These are phyloP conservation scores for Sialis fuliginosa DNA, from an alignment of 2,888 invertebrate species.

Conservation along the genomic window DNA sequence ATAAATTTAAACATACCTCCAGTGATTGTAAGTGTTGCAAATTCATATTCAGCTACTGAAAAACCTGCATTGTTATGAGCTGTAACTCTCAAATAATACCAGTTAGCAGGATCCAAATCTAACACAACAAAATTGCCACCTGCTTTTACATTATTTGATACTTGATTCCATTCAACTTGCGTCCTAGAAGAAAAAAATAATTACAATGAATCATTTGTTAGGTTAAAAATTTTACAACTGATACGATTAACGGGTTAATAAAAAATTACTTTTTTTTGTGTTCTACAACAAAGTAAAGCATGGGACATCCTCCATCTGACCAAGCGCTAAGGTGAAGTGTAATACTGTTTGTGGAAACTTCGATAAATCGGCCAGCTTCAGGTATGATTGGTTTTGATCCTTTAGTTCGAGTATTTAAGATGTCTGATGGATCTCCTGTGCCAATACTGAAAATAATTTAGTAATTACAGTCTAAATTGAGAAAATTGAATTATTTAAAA, in stretches of 20 bases:
- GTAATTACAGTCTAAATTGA: not conserved
- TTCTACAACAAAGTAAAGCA: slow-evolving; percentile 89
- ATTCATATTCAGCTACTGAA: slow-evolving; percentile 87
- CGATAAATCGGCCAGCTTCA: slow-evolving; percentile 77
- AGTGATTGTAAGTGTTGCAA: slow-evolving; percentile 82
- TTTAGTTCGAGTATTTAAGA: slow-evolving; percentile 75
- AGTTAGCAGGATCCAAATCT: slow-evolving; percentile 82
- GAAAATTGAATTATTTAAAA: not conserved
- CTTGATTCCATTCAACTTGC: slow-evolving; percentile 83
- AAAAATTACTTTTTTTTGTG: slow-evolving; percentile 68
- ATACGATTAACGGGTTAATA: slow-evolving; percentile 3
- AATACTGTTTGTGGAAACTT: slow-evolving; percentile 83
- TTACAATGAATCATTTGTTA: not conserved
- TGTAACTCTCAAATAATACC: slow-evolving; percentile 83
- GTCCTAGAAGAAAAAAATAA: slow-evolving; percentile 31
- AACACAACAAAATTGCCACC: slow-evolving; percentile 79
- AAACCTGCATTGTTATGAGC: slow-evolving; percentile 93
- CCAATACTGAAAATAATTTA: slow-evolving; percentile 48
- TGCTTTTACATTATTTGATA: slow-evolving; percentile 82
- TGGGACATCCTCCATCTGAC: slow-evolving; percentile 89
- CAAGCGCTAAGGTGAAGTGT: slow-evolving; percentile 83
- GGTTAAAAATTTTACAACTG: not conserved
- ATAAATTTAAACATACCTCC: slow-evolving; percentile 52
- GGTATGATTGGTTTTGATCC: slow-evolving; percentile 89
- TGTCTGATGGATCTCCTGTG: slow-evolving; percentile 78